These are phyloP conservation scores for Sminthurides bifidus DNA, from an alignment of 1,140 invertebrate genomes.

Conservation along the genomic window DNA sequence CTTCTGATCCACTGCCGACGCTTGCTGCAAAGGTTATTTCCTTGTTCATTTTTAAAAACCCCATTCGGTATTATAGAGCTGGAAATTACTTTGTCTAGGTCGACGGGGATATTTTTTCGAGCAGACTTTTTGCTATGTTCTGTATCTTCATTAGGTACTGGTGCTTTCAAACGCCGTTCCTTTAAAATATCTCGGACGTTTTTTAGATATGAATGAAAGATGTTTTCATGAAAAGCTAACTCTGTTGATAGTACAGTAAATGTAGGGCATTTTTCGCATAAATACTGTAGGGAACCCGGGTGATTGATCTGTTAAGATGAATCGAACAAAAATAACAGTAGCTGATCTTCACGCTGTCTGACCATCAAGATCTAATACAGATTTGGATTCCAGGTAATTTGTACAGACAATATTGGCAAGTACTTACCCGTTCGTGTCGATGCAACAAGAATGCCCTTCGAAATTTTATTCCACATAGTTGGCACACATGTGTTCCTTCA, in stretches of 20 bases:
- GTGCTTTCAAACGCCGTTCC: too few species aligned
- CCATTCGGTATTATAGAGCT: too few species aligned
- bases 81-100: slow-evolving; percentile 1
- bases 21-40: background rate
- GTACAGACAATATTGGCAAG: background rate
- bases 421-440: slow-evolving; percentile 1
- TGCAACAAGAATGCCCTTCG: background rate
- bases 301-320: slow-evolving; percentile 3
- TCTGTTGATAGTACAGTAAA: background rate
- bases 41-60: background rate
- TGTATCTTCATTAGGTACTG: too few species aligned
- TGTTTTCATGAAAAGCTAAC: background rate
- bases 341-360: too few species aligned
- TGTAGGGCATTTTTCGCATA: slow-evolving; percentile 9
- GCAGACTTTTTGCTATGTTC: background rate
- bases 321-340: too few species aligned
- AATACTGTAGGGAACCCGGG: background rate
- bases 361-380: too few species aligned
- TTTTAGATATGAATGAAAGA: background rate
- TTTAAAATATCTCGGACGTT: background rate
- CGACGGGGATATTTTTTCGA: background rate
- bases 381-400: background rate
- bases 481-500: background rate
- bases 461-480: slow-evolving; percentile 6
- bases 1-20: background rate